Conservation (phyloP, 2,797 vertebrate species). For the Gobionotothen gibberifrons region DNA sequence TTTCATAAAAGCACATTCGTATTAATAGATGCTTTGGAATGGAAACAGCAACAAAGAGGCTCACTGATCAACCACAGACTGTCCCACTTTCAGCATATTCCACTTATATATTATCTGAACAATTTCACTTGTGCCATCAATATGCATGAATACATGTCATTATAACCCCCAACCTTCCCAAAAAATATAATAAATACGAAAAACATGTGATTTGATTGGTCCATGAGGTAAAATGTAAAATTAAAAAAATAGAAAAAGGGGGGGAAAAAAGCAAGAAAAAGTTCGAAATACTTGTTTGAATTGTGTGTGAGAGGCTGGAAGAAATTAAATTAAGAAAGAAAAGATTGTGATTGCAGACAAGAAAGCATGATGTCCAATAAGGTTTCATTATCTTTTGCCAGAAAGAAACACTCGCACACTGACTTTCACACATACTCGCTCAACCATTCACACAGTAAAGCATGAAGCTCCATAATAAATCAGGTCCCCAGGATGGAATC, state of each 20-base stretch:
- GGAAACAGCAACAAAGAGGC: conserved; percentile 72
- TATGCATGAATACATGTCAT: conserved; percentile 58
- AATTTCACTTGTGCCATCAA: conserved; percentile 66
- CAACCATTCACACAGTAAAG: conserved; percentile 23
- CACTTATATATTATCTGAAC: conserved; percentile 79
- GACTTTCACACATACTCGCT: conserved; percentile 11
- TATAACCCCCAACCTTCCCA: conserved; percentile 20
- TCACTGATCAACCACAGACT: conserved; percentile 49
- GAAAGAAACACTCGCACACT: conserved; percentile 6
- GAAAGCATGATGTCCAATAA: conserved; percentile 45
- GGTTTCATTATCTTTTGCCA: conserved; percentile 20
- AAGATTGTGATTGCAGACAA: conserved; percentile 44
- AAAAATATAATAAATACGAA: conserved; percentile 82
- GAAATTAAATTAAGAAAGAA: conserved; percentile 31
- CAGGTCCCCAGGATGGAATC: conserved; percentile 30
- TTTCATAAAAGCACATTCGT: conserved; percentile 82
- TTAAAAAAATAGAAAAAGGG: conserved; percentile 22
- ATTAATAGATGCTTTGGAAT: conserved; percentile 84
- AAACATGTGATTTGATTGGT: conserved; percentile 80
- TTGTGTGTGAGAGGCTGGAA: neutral
- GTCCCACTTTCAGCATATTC: conserved; percentile 66
- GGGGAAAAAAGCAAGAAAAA: conserved; percentile 12
- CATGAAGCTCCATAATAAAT: conserved; percentile 31
- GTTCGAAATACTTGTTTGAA: conserved; percentile 45
- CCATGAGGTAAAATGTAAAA: conserved; percentile 79